Evolutionary conservation across 2,888 invertebrate genomes (phyloP), one percentile per base, ranked within the genome.

Genomic region (Notodonta ziczac): DNA sequence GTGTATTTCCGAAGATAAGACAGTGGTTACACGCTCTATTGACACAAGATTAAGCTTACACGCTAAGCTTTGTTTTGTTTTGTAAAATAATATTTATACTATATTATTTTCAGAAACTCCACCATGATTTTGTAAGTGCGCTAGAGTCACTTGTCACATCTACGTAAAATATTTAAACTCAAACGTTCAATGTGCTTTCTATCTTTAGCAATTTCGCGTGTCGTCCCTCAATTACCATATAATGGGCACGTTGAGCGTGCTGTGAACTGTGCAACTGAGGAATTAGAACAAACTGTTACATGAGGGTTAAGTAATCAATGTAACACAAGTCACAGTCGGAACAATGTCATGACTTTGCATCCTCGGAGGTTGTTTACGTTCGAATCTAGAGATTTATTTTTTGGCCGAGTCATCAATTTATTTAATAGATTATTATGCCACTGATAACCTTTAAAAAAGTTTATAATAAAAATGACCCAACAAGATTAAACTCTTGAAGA

Each of bases 181-280:
- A 4, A 7, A 35, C 60, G 58, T 74, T 67, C 50, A 63, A 72
- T 72, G 60, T 72, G 67, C 77, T 82, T 82, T 81, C 77, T 70
- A 74, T 76, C 66, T 80, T 80, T 81, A 71, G 84, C 82, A 84
- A 84, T 84, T 72, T 70, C 63, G 78, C 82, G 84, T 87, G 88
- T 89, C 84, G 82, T 83, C 82, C 81, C 73, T 74, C 80, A 83
- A 89, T 89, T 89, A 87, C 78, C 87, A 89, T 89, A 88, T 85
- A 89, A 88, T 89, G 78, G 85, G 73, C 65, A 74, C 68, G 58
- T 56, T 63, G 63, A 61, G 72, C 67, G 70, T 73, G 76, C 72
- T 76, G 70, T 81, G 44, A 42, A 16, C 56, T 13, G 76, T 76
- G 84, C 84, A 86, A 85, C 76, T 70, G 72, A 71, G 80, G 84